Conservation (phyloP, 2,888 invertebrate species). For the Lobophora halterata region DNA sequence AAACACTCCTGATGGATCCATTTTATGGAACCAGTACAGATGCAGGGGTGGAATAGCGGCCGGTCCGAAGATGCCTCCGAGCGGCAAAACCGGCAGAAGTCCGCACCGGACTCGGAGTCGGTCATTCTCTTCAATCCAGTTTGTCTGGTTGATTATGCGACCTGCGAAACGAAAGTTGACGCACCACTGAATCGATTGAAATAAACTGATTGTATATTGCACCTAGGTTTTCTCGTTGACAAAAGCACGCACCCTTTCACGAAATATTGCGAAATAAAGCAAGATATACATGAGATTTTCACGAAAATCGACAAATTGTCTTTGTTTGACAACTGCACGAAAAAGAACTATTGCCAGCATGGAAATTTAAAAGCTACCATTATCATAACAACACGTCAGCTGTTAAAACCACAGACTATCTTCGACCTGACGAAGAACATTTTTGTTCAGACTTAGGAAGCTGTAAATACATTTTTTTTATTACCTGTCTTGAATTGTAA, state of each 20-base stretch:
- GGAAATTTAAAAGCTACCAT: not conserved
- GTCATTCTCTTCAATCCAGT: slow-evolving; percentile 73
- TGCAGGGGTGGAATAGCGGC: slow-evolving; percentile 98
- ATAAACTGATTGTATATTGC: slow-evolving; percentile 2
- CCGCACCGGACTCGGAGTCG: slow-evolving; percentile 83
- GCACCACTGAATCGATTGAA: slow-evolving; percentile 17
- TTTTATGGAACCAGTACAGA: slow-evolving; percentile 99
- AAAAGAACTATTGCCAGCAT: slow-evolving; percentile 2
- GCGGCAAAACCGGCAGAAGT: slow-evolving; percentile 98
- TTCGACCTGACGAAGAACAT: no score
- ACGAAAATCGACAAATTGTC: slow-evolving; percentile 42
- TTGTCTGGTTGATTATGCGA: slow-evolving; percentile 60
- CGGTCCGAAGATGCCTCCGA: slow-evolving; percentile 96
- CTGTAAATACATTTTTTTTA: no score
- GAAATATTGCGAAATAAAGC: slow-evolving; percentile 37
- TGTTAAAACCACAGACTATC: slow-evolving; percentile 3
- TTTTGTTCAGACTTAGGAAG: no score
- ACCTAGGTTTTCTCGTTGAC: slow-evolving; percentile 12
- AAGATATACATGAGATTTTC: slow-evolving; percentile 48
- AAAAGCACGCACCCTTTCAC: slow-evolving; percentile 42
- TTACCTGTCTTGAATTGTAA: no score
- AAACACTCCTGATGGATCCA: slow-evolving; percentile 99
- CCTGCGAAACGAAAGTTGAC: slow-evolving; percentile 52
- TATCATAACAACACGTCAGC: slow-evolving; percentile 5
- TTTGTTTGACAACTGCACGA: slow-evolving; percentile 57